Base-by-base conservation (phyloP, 1,140 invertebrate species). In the Gryon sp. region DNA sequence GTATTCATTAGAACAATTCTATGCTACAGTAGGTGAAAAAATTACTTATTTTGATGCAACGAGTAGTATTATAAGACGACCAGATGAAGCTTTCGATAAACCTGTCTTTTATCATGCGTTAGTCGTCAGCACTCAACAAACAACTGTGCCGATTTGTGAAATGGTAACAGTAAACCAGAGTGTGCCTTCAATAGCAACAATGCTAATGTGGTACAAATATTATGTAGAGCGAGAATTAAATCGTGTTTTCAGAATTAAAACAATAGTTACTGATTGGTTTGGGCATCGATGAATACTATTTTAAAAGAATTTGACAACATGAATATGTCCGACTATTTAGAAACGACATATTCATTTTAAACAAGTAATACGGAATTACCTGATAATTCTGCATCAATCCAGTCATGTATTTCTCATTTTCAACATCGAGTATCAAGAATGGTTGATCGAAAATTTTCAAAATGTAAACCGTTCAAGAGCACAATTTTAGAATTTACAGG, bases 11-110 rank as follows among this genome's bases (percentile, higher is more conserved):
- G 18, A 40, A n/a, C 38, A 40, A n/a, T 40, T 20, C 0, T 20
- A n/a, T 20, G 15, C 8, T n/a, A n/a, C 18, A 8, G 18, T 19
- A 20, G 8, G 3, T 0, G 16, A 40, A 40, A 20, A 7, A 0
- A 40, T 40, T 15, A 18, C 38, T 4, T 48, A 48, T 48, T 30
- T 32, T 1, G 26, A 48, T 19, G 45, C 15, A 5, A 32, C 45
- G 0, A 28, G 45, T 19, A 11, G 28, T 2, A 11, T 48, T 6
- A 26, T 30, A 1, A 15, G 43, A 28, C 15, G 30, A 48, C 24
- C 43, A 9, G 43, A 48, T 8, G 2, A n/a, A 1, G 6, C 1
- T 3, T 1, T 6, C 1, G 19, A 24, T 16, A 43, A 48, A 9
- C 2, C 5, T 2, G 14, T 18, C 1, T 28, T 48, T 18, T 48